phyloP scores from a whole-genome alignment of 2,113 vertebrate species.

The Limanda limanda region DNA sequence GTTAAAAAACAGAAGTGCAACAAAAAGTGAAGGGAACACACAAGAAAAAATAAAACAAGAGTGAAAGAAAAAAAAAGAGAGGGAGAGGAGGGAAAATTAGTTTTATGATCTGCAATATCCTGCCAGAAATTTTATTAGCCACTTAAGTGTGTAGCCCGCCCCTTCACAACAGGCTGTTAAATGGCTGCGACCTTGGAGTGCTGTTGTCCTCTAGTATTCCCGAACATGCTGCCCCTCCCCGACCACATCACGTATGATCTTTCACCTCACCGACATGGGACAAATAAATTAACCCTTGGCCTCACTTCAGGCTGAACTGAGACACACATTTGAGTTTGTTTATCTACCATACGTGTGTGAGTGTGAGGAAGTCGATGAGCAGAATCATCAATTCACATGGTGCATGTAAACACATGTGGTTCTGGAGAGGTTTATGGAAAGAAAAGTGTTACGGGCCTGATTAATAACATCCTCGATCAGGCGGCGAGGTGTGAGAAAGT shows the following conservation, averaged over 20 bases:
- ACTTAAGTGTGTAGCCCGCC: constrained; percentile 70
- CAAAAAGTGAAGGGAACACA: constrained; percentile 21
- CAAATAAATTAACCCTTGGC: constrained; percentile 67
- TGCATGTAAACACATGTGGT: constrained; percentile 69
- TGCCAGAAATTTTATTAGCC: constrained; percentile 76
- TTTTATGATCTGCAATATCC: constrained; percentile 82
- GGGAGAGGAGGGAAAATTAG: constrained; percentile 45
- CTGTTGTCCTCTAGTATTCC: constrained; percentile 38
- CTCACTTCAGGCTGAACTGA: constrained; percentile 42
- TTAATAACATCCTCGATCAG: constrained; percentile 66
- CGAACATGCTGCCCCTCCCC: constrained; percentile 20
- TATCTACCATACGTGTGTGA: constrained; percentile 48
- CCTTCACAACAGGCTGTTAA: constrained; percentile 72
- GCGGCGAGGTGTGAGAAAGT: constrained; percentile 26
- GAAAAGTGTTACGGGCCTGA: constrained; percentile 60
- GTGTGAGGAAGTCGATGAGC: constrained; percentile 51
- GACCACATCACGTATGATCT: constrained; percentile 50
- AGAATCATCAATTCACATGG: constrained; percentile 68
- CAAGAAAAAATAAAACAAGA: constrained; percentile 8
- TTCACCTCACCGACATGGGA: constrained; percentile 55
- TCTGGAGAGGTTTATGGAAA: constrained; percentile 65
- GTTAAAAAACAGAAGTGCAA: constrained; percentile 26
- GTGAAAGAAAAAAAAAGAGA: constrained; percentile 4
- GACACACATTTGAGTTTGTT: constrained; percentile 61
- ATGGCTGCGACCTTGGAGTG: constrained; percentile 61